Evolutionary conservation across 2,888 invertebrate genomes (phyloP).

Genomic region (Pachymerium ferrugineum): DNA sequence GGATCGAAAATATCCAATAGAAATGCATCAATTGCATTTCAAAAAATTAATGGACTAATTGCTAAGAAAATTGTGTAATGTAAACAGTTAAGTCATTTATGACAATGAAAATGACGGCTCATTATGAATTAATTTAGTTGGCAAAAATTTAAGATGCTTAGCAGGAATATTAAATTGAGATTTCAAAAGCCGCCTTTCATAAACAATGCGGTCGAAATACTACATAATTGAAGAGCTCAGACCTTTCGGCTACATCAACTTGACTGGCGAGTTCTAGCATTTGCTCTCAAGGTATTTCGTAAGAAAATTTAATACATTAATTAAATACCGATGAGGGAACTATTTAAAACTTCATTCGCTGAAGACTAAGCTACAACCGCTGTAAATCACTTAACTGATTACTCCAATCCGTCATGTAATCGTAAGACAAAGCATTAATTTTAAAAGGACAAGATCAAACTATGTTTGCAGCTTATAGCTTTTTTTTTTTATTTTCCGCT

Average conservation of each 20-base stretch:
- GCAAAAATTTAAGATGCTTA: background rate
- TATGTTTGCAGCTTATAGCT: too few relatives aligned
- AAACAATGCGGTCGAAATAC: background rate
- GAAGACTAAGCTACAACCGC: too few relatives aligned
- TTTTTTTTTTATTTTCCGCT: too few relatives aligned
- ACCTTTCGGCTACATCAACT: background rate
- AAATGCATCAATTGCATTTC: too few relatives aligned
- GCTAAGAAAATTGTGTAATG: too few relatives aligned
- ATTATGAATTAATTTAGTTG: background rate
- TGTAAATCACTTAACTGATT: too few relatives aligned
- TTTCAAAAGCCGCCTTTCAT: slow-evolving; percentile 11
- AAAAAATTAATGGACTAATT: too few relatives aligned
- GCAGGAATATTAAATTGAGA: background rate
- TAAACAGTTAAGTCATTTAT: too few relatives aligned
- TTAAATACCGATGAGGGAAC: background rate
- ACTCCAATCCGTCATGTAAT: too few relatives aligned
- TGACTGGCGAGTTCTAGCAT: background rate
- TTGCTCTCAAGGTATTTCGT: background rate
- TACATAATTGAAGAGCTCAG: slow-evolving; percentile 10
- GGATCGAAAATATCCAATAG: too few relatives aligned
- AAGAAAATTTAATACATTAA: background rate
- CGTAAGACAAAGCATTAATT: too few relatives aligned
- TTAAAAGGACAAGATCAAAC: too few relatives aligned
- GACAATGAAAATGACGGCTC: background rate
- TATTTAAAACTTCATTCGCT: slow-evolving; percentile 1